Base-by-base conservation (phyloP, 2,888 invertebrate genomes). In the Cepaea hortensis region DNA sequence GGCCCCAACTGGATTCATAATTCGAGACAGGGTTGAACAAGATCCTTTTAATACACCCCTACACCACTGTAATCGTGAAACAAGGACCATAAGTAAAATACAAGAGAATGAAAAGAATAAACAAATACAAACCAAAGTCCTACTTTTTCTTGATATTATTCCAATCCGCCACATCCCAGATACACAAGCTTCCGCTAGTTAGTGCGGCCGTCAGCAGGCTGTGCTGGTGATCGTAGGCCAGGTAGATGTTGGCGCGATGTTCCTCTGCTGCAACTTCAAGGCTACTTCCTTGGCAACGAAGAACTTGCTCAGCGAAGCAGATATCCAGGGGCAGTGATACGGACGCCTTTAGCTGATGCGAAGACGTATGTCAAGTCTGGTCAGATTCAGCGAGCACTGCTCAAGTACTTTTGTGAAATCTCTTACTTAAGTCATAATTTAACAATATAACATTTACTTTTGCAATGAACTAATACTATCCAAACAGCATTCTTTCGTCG, bases 141-240 rank as follows among this genome's bases (percentile, higher is more conserved):
- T 48, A 85, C 85, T 80, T 85, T 79, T 85, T 77, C 85, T 80
- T 85, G 77, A 85, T 85, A 50, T 85, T 73, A 9, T 72, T 50
- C 73, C 70, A 70, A 48, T 86, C 82, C 2, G 61, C 55, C 3
- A 86, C 65, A 55, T 86, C 86, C 86, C 86, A 86, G 50, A 86
- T 61, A 50, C 86, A 86, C 77, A 86, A 76, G 23, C 82, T 82
- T 46, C 86, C 86, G 61, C 81, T 86, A 1, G 77, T 70, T 11
- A 86, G 46, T 6, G 82, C 86, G n/a, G 86, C 86, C 20, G 82
- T 82, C 15, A 86, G 82, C 23, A 82, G 80, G 13, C 70, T 18
- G n/a, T 86, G 81, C 9, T 68, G 55, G 61, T 82, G 3, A 68
- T 86, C 86, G 11, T 68, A 68, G 20, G 81, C 85, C 23, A 85